Evolutionary conservation across 2,888 invertebrate genomes (phyloP), one percentile per base, ranked within the genome.

Genomic region (Megamerina dolium): DNA sequence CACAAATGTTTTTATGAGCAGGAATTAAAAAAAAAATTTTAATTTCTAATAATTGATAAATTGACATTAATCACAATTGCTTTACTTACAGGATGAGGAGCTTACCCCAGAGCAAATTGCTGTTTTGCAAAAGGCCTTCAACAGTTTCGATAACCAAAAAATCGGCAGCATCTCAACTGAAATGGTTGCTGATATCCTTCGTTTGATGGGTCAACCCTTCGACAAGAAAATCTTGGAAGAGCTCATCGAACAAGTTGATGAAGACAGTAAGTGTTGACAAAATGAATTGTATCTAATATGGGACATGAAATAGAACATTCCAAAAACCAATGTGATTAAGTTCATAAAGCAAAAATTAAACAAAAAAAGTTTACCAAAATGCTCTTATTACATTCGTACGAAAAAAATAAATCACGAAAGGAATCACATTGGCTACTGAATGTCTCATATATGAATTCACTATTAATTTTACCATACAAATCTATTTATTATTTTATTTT

Each of bases 181-280:
- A 74, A 92, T 91, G 82, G 91, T 93, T 49, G 87, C 90, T 40
- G 93, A 92, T 72, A 94, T 95, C 72, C 82, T 95, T 52, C 80
- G 94, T 68, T 83, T 95, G 71, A 93, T 95, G 92, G 94, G 95
- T 56, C 93, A 95, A 74, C 93, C 93, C 54, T 94, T 94, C 77
- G 93, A 94, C 74, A 92, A 91, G 73, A 85, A 87, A 65, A 94
- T 92, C 70, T 80, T 99, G 55, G 93, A 95, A 70, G 93, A 94
- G 73, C 85, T 97, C 66, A 96, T 96, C 70, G 92, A 95, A 63
- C 94, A 96, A 75, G 94, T 95, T 57, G 97, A 97, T 70, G 91
- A 92, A 59, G 97, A 97, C 73, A 89, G 89, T 89, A 70, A 81
- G 85, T 80, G 13, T 29, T 2, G 1, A 13, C 1, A 10, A 10